Evolutionary conservation across 35 echinoderm and acorn worm genomes (phyloP).

Genomic region (Apostichopus parvimensis): DNA sequence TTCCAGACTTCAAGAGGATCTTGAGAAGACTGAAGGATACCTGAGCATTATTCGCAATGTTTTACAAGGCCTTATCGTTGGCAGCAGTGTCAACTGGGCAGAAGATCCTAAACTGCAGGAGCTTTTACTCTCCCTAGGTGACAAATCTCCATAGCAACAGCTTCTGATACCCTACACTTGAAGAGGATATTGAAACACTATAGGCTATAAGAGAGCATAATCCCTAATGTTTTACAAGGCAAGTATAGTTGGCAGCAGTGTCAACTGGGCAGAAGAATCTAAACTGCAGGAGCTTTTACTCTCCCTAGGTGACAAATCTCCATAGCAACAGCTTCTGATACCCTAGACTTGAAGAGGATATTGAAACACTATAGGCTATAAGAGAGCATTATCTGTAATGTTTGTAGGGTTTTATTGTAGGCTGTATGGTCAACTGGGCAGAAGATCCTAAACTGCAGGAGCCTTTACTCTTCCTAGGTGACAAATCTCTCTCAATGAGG

Average conservation of each 20-base stretch:
- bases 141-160: neutral
- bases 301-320: neutral
- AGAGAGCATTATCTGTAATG: too few relatives aligned
- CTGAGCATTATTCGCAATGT: slow-evolving; percentile 44
- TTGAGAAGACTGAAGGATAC: slow-evolving; percentile 34
- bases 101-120: slow-evolving; percentile 49
- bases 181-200: too few relatives aligned
- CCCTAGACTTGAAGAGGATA: too few relatives aligned
- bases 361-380: too few relatives aligned
- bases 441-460: neutral
- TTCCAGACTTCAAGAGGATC: slow-evolving; percentile 40
- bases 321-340: neutral
- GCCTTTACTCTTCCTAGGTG: neutral
- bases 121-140: slow-evolving; percentile 40
- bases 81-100: slow-evolving; percentile 68
- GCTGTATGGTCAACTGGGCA: neutral
- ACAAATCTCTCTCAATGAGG: neutral
- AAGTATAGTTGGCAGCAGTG: neutral
- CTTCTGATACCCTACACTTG: too few relatives aligned
- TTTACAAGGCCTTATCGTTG: slow-evolving; percentile 58
- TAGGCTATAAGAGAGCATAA: too few relatives aligned
- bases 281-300: neutral
- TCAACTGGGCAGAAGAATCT: neutral
- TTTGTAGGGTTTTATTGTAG: neutral
- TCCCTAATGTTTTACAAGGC: neutral